Conservation (phyloP, 2,113 vertebrate species). For the Capreolus pygargus region DNA sequence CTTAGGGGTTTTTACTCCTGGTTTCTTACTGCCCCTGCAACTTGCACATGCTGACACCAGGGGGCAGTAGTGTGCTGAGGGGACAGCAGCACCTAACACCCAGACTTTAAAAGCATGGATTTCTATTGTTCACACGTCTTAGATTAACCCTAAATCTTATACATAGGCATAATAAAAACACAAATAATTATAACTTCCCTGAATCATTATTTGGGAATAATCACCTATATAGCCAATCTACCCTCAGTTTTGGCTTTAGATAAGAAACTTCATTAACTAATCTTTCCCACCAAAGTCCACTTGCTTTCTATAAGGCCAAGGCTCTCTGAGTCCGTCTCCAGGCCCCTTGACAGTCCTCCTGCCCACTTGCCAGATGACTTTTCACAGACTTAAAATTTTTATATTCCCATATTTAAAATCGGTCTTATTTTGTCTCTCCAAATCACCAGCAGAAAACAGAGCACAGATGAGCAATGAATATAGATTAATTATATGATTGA, state of each 20-base stretch:
- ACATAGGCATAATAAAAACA: not conserved
- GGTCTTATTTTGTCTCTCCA: not conserved
- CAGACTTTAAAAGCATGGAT: not conserved
- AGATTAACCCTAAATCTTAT: not conserved
- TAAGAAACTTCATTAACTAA: not conserved
- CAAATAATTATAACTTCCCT: not conserved
- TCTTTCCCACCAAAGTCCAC: not conserved
- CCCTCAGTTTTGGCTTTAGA: not conserved
- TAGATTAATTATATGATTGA: not conserved
- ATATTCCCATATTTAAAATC: not conserved
- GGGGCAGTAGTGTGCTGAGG: not conserved
- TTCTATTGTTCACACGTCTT: not conserved
- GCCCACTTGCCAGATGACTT: not conserved
- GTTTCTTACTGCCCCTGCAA: not conserved
- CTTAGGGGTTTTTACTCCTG: not conserved
- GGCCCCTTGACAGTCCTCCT: not conserved
- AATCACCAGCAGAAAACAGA: not conserved
- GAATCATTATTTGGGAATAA: not conserved
- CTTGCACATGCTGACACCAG: not conserved
- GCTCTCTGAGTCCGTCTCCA: not conserved
- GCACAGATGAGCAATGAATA: not conserved
- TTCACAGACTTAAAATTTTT: not conserved
- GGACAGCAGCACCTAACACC: not conserved
- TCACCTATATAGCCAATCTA: not conserved
- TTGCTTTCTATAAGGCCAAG: not conserved